phyloP scores from a whole-genome alignment of 1,140 invertebrate species.

The Meloidogyne chitwoodi region DNA sequence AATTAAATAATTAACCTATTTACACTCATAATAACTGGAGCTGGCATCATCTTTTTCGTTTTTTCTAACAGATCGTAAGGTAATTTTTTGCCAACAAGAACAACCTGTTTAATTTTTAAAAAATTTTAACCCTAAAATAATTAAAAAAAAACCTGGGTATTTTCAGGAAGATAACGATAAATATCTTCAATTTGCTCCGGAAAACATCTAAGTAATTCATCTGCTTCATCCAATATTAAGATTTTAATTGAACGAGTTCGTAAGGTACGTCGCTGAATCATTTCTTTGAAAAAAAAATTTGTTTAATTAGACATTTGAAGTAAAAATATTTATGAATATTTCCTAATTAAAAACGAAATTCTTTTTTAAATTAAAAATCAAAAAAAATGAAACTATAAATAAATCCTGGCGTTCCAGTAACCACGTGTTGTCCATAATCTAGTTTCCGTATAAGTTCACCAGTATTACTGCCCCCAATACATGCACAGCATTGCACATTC shows the following conservation, averaged over 20 bases:
- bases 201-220: conserved; percentile 98
- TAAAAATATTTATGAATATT: no score
- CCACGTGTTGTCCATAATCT: conserved; percentile 79
- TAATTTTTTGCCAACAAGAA: conserved; percentile 90
- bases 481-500: conserved; percentile 88
- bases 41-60: conserved; percentile 99
- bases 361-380: no score
- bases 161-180: conserved; percentile 92
- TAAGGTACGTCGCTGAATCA: conserved; percentile 89
- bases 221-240: conserved; percentile 95
- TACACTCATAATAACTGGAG: conserved; percentile 95
- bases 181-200: conserved; percentile 99
- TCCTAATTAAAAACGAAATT: no score
- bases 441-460: conserved; percentile 89
- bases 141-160: conserved; percentile 71
- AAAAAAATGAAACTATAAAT: conserved; percentile 67
- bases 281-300: conserved; percentile 71
- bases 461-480: conserved; percentile 97
- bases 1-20: conserved; percentile 72
- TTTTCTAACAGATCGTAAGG: conserved; percentile 99
- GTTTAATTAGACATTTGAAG: not conserved
- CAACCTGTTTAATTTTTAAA: conserved; percentile 64
- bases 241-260: conserved; percentile 92
- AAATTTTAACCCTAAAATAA: not conserved
- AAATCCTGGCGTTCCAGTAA: conserved; percentile 94